Evolutionary conservation across 2,888 invertebrate species (phyloP).

Genomic region (Mechanitis messenoides): DNA sequence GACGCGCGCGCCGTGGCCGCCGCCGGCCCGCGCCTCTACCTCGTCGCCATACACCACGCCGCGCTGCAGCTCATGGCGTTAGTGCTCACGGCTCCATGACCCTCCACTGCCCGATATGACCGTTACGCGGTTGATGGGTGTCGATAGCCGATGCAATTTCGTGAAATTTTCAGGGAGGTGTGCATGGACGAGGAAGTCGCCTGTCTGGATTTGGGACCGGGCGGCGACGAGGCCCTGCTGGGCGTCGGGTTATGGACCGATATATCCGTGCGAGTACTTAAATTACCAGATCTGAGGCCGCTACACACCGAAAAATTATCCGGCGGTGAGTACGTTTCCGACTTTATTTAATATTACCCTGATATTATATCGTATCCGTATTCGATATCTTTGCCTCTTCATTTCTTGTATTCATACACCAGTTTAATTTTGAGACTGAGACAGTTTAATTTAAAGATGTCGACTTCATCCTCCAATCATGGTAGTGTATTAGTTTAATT

Average conservation of each 20-base stretch:
- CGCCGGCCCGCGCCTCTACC: constrained; percentile 84
- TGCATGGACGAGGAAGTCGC: constrained; percentile 96
- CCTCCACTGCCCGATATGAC: no score
- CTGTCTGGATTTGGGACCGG: constrained; percentile 94
- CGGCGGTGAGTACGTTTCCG: constrained; percentile 77
- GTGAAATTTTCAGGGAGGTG: constrained; percentile 66
- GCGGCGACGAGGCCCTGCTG: constrained; percentile 81
- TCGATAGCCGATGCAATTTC: neutral
- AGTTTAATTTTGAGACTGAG: no score
- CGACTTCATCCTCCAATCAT: no score
- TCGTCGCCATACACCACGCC: constrained; percentile 39
- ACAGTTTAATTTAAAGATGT: no score
- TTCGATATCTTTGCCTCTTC: no score
- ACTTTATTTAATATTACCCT: no score
- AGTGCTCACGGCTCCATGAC: neutral
- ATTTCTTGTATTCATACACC: no score
- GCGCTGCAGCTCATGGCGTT: constrained; percentile 24
- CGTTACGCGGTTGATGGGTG: no score
- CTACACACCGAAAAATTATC: constrained; percentile 91
- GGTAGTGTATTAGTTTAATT: no score
- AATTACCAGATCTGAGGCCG: constrained; percentile 86
- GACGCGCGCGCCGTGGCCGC: constrained; percentile 88
- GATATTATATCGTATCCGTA: no score
- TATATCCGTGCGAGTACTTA: constrained; percentile 91
- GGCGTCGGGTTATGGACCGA: constrained; percentile 99